Base-by-base conservation (phyloP, 2,113 vertebrate genomes). In the Serinus canaria region DNA sequence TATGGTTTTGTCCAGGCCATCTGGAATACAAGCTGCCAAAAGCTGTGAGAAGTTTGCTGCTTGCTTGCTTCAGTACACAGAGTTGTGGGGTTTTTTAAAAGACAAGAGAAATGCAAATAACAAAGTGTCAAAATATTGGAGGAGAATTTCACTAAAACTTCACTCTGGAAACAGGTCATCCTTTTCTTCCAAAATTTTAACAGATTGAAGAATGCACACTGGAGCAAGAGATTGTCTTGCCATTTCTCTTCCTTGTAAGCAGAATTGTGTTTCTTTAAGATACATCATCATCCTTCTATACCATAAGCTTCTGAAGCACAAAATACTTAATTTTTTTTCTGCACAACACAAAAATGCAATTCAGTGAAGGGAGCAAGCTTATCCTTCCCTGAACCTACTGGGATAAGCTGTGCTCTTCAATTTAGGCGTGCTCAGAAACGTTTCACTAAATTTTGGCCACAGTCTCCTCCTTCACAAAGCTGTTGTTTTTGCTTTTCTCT, bases 21-120 rank as follows among this genome's bases (percentile, higher is more conserved):
- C 88, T 96, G 95, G 93, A 94, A 84, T 39, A 64, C 59, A 90
- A 95, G 85, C 93, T 97, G 92, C 82, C 72, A 92, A 92, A 90
- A 95, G 64, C 52, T 3, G 0, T 83, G 68, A 95, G 63, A 86
- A 75, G 75, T 90, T 92, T 93, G 13, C 43, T 81, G 64, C 39
- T 92, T 74, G 43, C 25, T 93, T 90, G 25, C 58, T 92, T 90
- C 83, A 92, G 24, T 44, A 83, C 31, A 52, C 7, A 22, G 64
- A 69, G 10, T 63, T 86, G 58, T 79, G 55, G 7, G 1, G 0
- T 35, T 80, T 75, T 91, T 90, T 78, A 74, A 83, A 94, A 75
- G 56, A 90, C 23, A 31, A 72, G 75, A 90, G n/a, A 92, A 96
- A 75, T 58, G 22, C 25, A 81, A 70, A 93, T 50, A 95, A 88